Percentiles rank a stretch among this genome's conserved stretches.
Conservation (phyloP, 2,113 vertebrate species). For the Blennius ocellaris region DNA sequence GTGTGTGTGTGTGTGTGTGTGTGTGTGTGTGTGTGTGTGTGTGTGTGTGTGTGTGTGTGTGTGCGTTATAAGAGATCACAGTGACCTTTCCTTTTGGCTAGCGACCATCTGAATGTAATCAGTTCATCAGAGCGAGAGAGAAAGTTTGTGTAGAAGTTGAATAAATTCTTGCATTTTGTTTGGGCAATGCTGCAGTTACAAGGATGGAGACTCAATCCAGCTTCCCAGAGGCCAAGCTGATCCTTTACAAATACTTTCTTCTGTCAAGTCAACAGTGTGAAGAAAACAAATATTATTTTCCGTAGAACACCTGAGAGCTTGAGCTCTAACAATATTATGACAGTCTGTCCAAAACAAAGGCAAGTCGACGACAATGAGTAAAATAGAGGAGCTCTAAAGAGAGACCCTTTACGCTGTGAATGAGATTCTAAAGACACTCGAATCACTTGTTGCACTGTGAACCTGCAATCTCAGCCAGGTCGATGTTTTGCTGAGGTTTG, state of each 20-base stretch:
- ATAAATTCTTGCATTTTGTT: not conserved
- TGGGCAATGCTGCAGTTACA: not conserved
- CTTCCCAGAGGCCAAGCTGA: not conserved
- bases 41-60: too few relatives aligned
- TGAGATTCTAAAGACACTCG: not conserved
- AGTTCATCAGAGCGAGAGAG: too few relatives aligned
- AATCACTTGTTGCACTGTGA: constrained; percentile 6
- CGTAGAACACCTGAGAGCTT: not conserved
- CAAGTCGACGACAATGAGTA: not conserved
- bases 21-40: too few relatives aligned
- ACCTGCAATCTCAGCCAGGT: not conserved
- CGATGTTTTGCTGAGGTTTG: too few relatives aligned
- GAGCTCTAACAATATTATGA: not conserved
- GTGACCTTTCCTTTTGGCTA: too few relatives aligned
- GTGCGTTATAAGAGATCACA: too few relatives aligned
- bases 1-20: too few relatives aligned
- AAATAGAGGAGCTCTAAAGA: not conserved
- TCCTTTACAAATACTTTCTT: not conserved
- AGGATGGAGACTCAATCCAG: not conserved
- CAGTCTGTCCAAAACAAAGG: not conserved
- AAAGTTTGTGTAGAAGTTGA: not conserved
- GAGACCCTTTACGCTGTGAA: not conserved
- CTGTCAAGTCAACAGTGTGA: not conserved
- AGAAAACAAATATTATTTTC: too few relatives aligned
- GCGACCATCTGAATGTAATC: too few relatives aligned